Evolutionary conservation across 1,140 invertebrate species (phyloP).

Genomic region (Drosophila mauritiana): DNA sequence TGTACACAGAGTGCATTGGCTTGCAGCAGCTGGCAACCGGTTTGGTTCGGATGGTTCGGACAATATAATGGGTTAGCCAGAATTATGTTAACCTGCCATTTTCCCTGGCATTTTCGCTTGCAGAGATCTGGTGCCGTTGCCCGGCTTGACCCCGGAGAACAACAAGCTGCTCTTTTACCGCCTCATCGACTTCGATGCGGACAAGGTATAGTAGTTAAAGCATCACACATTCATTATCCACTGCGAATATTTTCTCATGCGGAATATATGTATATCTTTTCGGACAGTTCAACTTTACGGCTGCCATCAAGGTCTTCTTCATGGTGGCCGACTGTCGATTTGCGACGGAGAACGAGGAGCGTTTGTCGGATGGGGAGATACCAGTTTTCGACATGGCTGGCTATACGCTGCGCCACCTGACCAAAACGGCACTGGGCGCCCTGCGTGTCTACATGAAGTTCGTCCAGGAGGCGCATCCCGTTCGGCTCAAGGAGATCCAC

Average conservation of each 20-base stretch:
- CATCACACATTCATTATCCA: background rate
- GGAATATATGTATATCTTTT: no score
- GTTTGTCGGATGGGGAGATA: slow-evolving; percentile 87
- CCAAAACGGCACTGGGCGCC: slow-evolving; percentile 87
- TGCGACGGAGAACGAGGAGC: slow-evolving; percentile 71
- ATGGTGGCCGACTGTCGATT: slow-evolving; percentile 89
- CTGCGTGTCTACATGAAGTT: slow-evolving; percentile 89
- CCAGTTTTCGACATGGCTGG: slow-evolving; percentile 89
- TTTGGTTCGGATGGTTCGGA: slow-evolving; percentile 7
- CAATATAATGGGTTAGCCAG: background rate
- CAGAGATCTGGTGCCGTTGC: slow-evolving; percentile 85
- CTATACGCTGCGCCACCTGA: slow-evolving; percentile 87
- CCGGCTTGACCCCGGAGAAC: slow-evolving; percentile 86
- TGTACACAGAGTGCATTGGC: slow-evolving; percentile 9
- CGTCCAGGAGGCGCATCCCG: slow-evolving; percentile 90
- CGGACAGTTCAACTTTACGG: slow-evolving; percentile 88
- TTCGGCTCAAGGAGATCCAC: slow-evolving; percentile 90
- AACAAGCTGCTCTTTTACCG: slow-evolving; percentile 88
- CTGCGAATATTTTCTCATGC: background rate
- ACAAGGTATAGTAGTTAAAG: slow-evolving; percentile 71
- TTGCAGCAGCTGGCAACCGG: slow-evolving; percentile 11
- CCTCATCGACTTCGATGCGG: slow-evolving; percentile 87
- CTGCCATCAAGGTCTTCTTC: slow-evolving; percentile 88
- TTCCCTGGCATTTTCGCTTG: slow-evolving; percentile 77
- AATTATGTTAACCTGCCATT: slow-evolving; percentile 4